Percentiles rank a stretch among this genome's conserved stretches.
These are phyloP conservation scores for Nemopilema nomurai DNA, from an alignment of 30 jellyfish, hydroid and myxozoan species.

Conservation along the genomic window DNA sequence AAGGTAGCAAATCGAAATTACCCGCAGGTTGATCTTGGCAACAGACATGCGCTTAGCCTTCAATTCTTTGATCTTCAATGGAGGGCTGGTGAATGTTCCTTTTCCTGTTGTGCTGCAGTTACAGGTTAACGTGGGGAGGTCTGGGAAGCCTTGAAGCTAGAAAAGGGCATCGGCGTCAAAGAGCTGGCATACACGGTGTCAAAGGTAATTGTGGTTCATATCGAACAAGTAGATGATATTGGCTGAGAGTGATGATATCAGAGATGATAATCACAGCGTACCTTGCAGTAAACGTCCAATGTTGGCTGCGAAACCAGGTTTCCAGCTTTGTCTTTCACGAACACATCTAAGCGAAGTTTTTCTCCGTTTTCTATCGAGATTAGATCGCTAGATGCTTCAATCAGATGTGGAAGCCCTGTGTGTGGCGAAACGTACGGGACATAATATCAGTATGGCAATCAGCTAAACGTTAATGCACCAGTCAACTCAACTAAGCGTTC, in stretches of 20 bases:
- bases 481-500: no score
- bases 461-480: no score
- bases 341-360: slow-evolving; percentile 16
- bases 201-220: background rate
- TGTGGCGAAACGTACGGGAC: no score
- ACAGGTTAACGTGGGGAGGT: slow-evolving; percentile 18
- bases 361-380: slow-evolving; percentile 57
- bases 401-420: slow-evolving; percentile 58
- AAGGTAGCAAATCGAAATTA: background rate
- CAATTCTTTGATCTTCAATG: slow-evolving; percentile 22
- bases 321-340: slow-evolving; percentile 61
- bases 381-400: slow-evolving; percentile 29
- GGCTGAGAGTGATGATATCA: background rate
- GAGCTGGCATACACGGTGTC: no score
- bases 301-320: slow-evolving; percentile 60
- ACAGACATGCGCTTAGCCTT: background rate
- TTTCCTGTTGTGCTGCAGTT: slow-evolving; percentile 78
- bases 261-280: background rate
- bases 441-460: no score
- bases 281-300: slow-evolving; percentile 64
- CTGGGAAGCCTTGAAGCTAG: slow-evolving; percentile 56
- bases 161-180: no score
- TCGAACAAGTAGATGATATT: background rate
- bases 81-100: slow-evolving; percentile 46
- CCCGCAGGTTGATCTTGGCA: slow-evolving; percentile 61